phyloP scores from a whole-genome alignment of 2,113 vertebrate species.

The Catharus fuscescens region DNA sequence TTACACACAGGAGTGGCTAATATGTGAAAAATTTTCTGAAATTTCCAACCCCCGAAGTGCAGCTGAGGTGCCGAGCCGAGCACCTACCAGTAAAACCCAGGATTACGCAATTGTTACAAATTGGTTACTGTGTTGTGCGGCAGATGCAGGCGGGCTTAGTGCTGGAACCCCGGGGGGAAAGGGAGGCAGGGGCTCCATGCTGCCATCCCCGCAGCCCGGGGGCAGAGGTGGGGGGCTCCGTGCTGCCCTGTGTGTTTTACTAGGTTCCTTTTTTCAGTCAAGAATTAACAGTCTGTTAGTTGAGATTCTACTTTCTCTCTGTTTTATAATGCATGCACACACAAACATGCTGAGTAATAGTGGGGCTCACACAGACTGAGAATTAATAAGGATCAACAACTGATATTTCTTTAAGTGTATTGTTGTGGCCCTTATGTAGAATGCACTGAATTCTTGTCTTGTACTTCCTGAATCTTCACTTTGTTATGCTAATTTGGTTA shows the following conservation, averaged over 20 bases:
- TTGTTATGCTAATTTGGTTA: not conserved
- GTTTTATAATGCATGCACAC: not conserved
- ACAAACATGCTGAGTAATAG: not conserved
- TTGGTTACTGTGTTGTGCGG: too few species aligned
- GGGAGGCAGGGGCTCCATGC: too few species aligned
- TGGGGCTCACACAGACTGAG: not conserved
- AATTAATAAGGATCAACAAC: not conserved
- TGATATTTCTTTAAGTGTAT: not conserved
- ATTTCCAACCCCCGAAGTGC: too few species aligned
- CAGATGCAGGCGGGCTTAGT: too few species aligned
- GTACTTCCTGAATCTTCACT: not conserved
- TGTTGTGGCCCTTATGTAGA: not conserved
- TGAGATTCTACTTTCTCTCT: not conserved
- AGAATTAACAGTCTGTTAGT: not conserved
- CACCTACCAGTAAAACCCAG: too few species aligned
- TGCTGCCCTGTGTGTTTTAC: not conserved
- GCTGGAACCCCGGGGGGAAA: too few species aligned
- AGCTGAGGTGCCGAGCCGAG: too few species aligned
- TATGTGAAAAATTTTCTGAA: too few species aligned
- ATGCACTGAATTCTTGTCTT: not conserved
- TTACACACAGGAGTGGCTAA: too few species aligned
- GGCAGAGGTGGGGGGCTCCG: too few species aligned
- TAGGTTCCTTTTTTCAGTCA: not conserved
- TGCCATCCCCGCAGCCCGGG: too few species aligned
- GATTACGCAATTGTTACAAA: too few species aligned